phyloP scores from a whole-genome alignment of 2,113 vertebrate genomes.

The Scomber colias region DNA sequence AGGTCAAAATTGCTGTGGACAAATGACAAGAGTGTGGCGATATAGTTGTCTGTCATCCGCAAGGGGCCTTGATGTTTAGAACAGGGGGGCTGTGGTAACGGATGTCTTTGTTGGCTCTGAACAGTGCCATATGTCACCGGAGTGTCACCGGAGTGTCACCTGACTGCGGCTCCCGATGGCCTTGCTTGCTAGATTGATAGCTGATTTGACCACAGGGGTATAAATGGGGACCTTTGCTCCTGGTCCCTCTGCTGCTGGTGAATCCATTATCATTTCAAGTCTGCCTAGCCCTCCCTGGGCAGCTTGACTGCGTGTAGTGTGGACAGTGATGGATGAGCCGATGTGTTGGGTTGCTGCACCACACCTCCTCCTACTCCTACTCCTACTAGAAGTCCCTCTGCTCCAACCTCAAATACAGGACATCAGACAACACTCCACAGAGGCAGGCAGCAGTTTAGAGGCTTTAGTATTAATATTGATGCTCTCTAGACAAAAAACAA shows the following conservation, averaged over 20 bases:
- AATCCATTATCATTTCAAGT: conserved; percentile 75
- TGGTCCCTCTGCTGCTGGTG: conserved; percentile 38
- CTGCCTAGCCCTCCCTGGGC: conserved; percentile 45
- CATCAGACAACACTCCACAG: conserved; percentile 23
- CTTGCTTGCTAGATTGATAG: conserved; percentile 78
- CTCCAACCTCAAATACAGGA: conserved; percentile 27
- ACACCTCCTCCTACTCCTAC: conserved; percentile 50
- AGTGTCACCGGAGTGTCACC: conserved; percentile 73
- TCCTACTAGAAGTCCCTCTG: conserved; percentile 41
- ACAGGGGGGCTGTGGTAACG: conserved; percentile 31
- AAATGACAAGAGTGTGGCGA: conserved; percentile 50
- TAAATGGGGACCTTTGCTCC: conserved; percentile 76
- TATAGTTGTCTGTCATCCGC: conserved; percentile 67
- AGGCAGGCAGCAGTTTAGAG: conserved; percentile 29
- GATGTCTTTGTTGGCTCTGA: conserved; percentile 65
- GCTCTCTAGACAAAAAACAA: conserved; percentile 23
- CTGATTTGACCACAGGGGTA: conserved; percentile 70
- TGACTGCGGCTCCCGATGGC: conserved; percentile 63
- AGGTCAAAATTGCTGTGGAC: conserved; percentile 56
- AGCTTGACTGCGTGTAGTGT: conserved; percentile 51
- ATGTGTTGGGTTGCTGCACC: conserved; percentile 52
- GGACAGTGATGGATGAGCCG: conserved; percentile 79
- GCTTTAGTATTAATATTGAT: conserved; percentile 2
- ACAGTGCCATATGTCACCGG: conserved; percentile 65
- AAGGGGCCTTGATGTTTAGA: conserved; percentile 69